Percentiles rank a stretch among this genome's conserved stretches.
phyloP scores from a whole-genome alignment of 2,888 invertebrate species.

The Gisinianus flammeolus region DNA sequence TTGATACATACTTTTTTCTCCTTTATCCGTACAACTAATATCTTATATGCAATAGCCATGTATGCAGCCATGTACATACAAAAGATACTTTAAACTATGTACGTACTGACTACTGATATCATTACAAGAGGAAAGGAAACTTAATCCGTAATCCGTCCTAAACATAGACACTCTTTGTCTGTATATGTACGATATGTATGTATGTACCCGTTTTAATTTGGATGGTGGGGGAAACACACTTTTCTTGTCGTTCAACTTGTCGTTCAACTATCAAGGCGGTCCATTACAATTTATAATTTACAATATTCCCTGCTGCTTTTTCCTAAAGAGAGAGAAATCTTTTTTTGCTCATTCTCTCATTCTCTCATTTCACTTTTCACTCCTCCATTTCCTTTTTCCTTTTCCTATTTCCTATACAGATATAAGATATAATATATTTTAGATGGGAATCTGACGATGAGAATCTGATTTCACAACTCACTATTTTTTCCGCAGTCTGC shows the following conservation, averaged over 20 bases:
- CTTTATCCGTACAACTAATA: not conserved
- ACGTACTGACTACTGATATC: too few relatives aligned
- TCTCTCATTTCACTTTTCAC: constrained; percentile 17
- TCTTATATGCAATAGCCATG: not conserved
- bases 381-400: not conserved
- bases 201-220: too few relatives aligned
- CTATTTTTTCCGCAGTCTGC: too few relatives aligned
- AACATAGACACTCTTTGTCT: too few relatives aligned
- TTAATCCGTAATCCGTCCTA: too few relatives aligned
- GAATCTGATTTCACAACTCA: too few relatives aligned
- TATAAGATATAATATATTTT: too few relatives aligned
- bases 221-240: constrained; percentile 11
- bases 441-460: too few relatives aligned
- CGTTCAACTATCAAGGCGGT: constrained; percentile 24
- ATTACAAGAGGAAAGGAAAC: too few relatives aligned
- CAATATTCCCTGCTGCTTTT: constrained; percentile 17
- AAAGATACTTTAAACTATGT: too few relatives aligned
- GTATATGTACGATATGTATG: too few relatives aligned
- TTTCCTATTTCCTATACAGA: too few relatives aligned
- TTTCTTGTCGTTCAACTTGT: constrained; percentile 27
- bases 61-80: not conserved
- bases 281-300: not conserved
- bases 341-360: not conserved
- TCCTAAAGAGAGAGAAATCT: not conserved
- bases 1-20: not conserved